A percentile compares a stretch with the other conserved stretches of the same genome.
Conservation (phyloP, 2,113 vertebrate genomes). For the Vicugna pacos region DNA sequence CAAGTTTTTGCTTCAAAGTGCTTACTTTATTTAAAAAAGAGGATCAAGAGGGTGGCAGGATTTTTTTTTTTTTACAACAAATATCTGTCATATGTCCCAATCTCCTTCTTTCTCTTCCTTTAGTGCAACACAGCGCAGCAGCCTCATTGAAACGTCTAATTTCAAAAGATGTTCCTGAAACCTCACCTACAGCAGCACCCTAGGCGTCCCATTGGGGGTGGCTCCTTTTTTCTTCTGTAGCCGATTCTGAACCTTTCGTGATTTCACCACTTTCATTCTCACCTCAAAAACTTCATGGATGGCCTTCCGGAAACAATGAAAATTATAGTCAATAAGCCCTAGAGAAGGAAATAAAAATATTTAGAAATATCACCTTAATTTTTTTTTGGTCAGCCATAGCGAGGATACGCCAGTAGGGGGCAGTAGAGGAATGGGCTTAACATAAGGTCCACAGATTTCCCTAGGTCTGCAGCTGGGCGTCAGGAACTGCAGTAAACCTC, state of each 20-base stretch:
- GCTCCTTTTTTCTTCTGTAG: slow-evolving; percentile 91
- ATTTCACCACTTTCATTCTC: slow-evolving; percentile 93
- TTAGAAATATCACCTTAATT: neutral
- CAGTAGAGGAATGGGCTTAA: neutral
- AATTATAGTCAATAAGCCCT: slow-evolving; percentile 99
- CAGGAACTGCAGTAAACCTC: neutral
- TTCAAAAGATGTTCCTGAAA: slow-evolving; percentile 51
- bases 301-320: slow-evolving; percentile 97
- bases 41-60: slow-evolving; percentile 80
- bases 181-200: slow-evolving; percentile 84
- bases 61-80: slow-evolving; percentile 64
- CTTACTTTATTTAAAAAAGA: slow-evolving; percentile 87
- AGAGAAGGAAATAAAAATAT: slow-evolving; percentile 70
- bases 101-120: slow-evolving; percentile 72
- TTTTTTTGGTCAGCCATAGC: neutral
- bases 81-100: slow-evolving; percentile 68
- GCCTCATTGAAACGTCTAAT: slow-evolving; percentile 63
- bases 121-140: slow-evolving; percentile 80
- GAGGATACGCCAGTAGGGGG: neutral
- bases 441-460: neutral
- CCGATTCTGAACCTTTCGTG: slow-evolving; percentile 92
- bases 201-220: slow-evolving; percentile 89
- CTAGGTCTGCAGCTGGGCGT: neutral
- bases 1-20: slow-evolving; percentile 88
- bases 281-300: slow-evolving; percentile 98